Evolutionary conservation across 2,113 vertebrate genomes (phyloP).

Genomic region (Fukomys damarensis): DNA sequence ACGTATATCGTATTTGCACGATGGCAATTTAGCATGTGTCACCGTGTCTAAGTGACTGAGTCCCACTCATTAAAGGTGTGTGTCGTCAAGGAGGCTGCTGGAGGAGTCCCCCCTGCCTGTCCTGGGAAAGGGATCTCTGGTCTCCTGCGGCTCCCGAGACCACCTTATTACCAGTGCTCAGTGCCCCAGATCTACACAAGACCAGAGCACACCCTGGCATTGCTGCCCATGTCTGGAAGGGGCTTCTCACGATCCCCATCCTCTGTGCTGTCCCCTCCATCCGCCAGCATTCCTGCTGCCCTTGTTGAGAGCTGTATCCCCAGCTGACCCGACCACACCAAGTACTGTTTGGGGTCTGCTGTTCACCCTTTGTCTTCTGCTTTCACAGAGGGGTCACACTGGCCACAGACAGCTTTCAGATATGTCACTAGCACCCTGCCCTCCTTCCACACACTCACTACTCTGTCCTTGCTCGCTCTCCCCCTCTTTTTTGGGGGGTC

Average conservation of each 20-base stretch:
- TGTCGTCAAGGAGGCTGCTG: background rate
- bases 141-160: background rate
- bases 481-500: too few species aligned
- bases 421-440: background rate
- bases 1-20: background rate
- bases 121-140: rapidly evolving
- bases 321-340: background rate
- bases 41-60: background rate
- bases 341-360: background rate
- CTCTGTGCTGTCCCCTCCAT: background rate
- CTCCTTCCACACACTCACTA: rapidly evolving
- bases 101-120: background rate
- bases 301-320: background rate
- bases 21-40: background rate
- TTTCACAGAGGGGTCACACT: rapidly evolving
- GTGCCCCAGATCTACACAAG: background rate
- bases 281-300: background rate
- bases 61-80: background rate
- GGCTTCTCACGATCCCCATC: background rate
- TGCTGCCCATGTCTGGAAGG: background rate
- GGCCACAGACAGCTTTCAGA: background rate
- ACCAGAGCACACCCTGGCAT: background rate
- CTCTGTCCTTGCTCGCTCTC: too few species aligned
- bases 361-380: background rate
- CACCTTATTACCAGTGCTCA: background rate